Percentiles rank a stretch among this genome's conserved stretches.
Evolutionary conservation across 2,797 vertebrate genomes (phyloP).

Genomic region (Anas acuta): DNA sequence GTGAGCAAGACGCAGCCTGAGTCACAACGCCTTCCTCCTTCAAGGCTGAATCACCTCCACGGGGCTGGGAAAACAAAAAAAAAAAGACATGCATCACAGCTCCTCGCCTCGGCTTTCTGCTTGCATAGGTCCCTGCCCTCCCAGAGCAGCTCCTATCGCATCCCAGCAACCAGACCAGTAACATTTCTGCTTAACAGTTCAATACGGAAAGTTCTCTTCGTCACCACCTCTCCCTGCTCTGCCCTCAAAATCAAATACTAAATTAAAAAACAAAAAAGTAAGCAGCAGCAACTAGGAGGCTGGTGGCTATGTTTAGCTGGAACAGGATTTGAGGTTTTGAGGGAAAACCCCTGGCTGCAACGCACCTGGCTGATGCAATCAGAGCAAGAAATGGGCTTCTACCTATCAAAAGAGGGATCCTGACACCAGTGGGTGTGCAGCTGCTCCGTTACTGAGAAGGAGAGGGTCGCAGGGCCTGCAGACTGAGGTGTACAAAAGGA

Average conservation of each 20-base stretch:
- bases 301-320: conserved; percentile 39
- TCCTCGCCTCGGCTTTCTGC: background rate
- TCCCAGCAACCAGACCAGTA: background rate
- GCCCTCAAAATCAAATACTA: conserved; percentile 16
- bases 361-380: conserved; percentile 69
- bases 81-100: background rate
- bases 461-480: background rate
- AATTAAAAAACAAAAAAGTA: background rate
- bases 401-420: conserved; percentile 32
- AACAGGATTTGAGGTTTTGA: conserved; percentile 57
- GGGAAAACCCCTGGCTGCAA: conserved; percentile 44
- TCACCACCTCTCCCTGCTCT: background rate
- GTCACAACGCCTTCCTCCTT: background rate
- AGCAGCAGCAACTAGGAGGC: background rate
- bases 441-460: background rate
- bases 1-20: background rate
- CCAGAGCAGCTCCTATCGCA: background rate
- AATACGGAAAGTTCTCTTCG: background rate
- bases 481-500: background rate
- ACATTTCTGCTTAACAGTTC: background rate
- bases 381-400: conserved; percentile 29
- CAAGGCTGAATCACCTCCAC: background rate
- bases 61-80: background rate
- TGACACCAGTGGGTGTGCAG: background rate
- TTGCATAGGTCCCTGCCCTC: background rate